Evolutionary conservation across 2,888 invertebrate genomes (phyloP).

Genomic region (Toxonevra muliebris): DNA sequence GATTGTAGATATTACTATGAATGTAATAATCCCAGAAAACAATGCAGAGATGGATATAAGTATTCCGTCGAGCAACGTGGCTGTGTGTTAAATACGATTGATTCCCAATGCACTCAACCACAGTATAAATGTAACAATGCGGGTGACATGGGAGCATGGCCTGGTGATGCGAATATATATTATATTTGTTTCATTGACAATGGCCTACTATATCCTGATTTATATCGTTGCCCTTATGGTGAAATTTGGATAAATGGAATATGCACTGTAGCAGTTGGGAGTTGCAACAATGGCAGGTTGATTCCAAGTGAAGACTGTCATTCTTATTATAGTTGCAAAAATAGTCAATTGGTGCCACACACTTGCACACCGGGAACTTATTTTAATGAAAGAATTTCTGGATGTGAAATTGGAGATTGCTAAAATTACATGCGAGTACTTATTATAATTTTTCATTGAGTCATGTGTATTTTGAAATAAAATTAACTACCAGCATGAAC

Average conservation of each 20-base stretch:
- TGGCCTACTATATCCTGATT: conserved; percentile 47
- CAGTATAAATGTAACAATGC: conserved; percentile 50
- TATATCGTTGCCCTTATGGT: conserved; percentile 51
- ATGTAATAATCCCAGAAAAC: conserved; percentile 47
- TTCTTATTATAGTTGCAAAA: conserved; percentile 33
- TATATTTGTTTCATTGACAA: conserved; percentile 49
- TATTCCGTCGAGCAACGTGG: conserved; percentile 47
- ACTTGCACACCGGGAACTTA: conserved; percentile 41
- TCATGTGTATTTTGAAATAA: too few relatives aligned
- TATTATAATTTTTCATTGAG: too few relatives aligned
- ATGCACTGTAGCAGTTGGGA: background rate
- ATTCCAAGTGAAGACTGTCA: conserved; percentile 27
- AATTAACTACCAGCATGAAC: too few relatives aligned
- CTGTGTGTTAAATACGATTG: conserved; percentile 46
- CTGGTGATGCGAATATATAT: conserved; percentile 49
- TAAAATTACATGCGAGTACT: conserved; percentile 25
- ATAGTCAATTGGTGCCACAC: conserved; percentile 20
- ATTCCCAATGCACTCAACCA: conserved; percentile 43
- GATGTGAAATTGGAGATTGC: conserved; percentile 40
- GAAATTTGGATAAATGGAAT: conserved; percentile 43
- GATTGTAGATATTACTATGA: conserved; percentile 58
- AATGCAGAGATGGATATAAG: conserved; percentile 49
- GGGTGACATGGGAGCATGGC: conserved; percentile 52
- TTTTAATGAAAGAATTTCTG: conserved; percentile 33
- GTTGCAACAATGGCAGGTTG: background rate